These are phyloP conservation scores for Meda fulgida DNA, from an alignment of 2,797 vertebrate genomes.

Conservation along the genomic window DNA sequence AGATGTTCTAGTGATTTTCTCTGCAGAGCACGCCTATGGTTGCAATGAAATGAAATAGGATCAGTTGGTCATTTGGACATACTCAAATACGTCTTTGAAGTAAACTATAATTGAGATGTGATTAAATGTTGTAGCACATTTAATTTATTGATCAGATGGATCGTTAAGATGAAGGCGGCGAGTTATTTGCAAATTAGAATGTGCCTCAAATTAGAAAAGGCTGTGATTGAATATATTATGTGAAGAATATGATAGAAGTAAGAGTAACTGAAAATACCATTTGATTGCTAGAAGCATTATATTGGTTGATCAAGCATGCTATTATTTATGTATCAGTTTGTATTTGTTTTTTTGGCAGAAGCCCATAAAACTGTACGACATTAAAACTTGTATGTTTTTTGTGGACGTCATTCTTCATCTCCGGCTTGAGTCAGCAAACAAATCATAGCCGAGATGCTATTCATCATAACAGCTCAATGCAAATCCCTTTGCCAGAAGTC, in stretches of 20 bases:
- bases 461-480: neutral
- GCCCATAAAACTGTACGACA: neutral
- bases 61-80: conserved; percentile 19
- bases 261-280: neutral
- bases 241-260: neutral
- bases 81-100: conserved; percentile 14
- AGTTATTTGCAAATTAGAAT: conserved; percentile 6
- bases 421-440: neutral
- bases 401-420: neutral
- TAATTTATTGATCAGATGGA: conserved; percentile 29
- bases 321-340: neutral
- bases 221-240: neutral
- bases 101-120: conserved; percentile 31
- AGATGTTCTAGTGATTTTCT: conserved; percentile 48
- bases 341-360: neutral
- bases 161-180: conserved; percentile 1
- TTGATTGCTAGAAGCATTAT: neutral
- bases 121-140: conserved; percentile 33
- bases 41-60: conserved; percentile 61
- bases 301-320: neutral
- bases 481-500: neutral
- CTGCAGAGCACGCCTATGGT: conserved; percentile 62
- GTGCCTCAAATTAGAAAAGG: neutral
- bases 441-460: neutral
- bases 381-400: neutral